phyloP scores from a whole-genome alignment of 2,797 vertebrate species.

The Coregonus ussuriensis region DNA sequence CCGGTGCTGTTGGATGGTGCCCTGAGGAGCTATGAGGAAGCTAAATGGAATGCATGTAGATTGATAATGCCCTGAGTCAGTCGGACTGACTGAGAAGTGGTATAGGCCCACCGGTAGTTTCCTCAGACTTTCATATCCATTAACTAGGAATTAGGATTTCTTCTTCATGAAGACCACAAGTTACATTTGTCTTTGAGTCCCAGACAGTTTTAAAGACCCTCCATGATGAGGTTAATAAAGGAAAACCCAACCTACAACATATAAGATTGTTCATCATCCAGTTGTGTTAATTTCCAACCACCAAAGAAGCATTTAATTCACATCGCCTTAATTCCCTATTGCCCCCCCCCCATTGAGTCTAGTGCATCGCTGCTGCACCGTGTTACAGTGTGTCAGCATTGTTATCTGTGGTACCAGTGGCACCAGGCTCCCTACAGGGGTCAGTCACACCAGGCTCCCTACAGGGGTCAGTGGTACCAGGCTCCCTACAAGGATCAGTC shows the following conservation, averaged over 20 bases:
- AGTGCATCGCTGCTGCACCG: background rate
- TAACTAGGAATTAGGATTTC: background rate
- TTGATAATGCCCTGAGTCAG: constrained; percentile 16
- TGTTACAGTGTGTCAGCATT: background rate
- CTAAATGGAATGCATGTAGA: background rate
- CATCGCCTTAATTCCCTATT: too few relatives aligned
- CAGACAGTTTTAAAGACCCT: background rate
- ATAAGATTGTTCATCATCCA: background rate
- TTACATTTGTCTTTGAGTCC: background rate
- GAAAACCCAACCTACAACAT: background rate
- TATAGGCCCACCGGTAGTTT: background rate
- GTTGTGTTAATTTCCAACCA: too few relatives aligned
- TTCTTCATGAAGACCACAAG: background rate
- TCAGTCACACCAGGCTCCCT: background rate
- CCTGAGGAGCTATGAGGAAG: constrained; percentile 8
- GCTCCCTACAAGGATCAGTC: too few relatives aligned
- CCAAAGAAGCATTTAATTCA: too few relatives aligned
- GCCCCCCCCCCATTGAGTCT: background rate
- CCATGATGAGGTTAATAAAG: background rate
- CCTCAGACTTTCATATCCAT: background rate
- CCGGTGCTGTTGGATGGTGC: constrained; percentile 1
- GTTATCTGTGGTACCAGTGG: background rate
- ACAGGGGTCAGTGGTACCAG: too few relatives aligned
- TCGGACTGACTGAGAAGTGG: background rate
- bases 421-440: background rate